Conservation (phyloP, 1,140 invertebrate species). For the Charaxes varanes region DNA sequence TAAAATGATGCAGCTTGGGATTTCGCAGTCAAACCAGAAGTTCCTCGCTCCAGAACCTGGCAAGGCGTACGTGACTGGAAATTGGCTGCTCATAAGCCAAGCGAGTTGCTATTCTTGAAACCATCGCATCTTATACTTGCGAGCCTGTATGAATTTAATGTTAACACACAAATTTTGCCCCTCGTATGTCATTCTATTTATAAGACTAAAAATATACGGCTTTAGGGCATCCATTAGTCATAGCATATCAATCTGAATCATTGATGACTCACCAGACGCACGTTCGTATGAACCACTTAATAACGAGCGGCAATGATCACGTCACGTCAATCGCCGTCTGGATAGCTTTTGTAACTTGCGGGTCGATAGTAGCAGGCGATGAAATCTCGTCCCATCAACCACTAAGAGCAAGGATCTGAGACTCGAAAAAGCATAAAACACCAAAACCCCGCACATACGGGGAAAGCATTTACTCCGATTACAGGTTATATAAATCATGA, state of each 20-base stretch:
- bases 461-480: constrained; percentile 10
- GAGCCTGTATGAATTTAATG: constrained; percentile 16
- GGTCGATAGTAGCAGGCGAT: too few species aligned
- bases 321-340: too few species aligned
- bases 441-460: constrained; percentile 28
- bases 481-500: constrained; percentile 31
- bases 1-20: too few species aligned
- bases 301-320: too few species aligned
- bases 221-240: too few species aligned
- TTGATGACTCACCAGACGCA: constrained; percentile 16
- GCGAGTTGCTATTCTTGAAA: too few species aligned
- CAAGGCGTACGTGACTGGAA: too few species aligned
- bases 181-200: background rate
- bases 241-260: constrained; percentile 3
- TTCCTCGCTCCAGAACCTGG: too few species aligned
- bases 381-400: constrained; percentile 6
- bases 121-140: constrained; percentile 3
- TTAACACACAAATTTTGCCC: constrained; percentile 19
- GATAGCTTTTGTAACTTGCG: too few species aligned
- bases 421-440: constrained; percentile 36
- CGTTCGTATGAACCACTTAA: too few species aligned
- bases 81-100: constrained; percentile 4
- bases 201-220: too few species aligned
- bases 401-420: constrained; percentile 10
- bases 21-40: too few species aligned